phyloP scores from a whole-genome alignment of 2,888 invertebrate genomes.

The Amiota minor region DNA sequence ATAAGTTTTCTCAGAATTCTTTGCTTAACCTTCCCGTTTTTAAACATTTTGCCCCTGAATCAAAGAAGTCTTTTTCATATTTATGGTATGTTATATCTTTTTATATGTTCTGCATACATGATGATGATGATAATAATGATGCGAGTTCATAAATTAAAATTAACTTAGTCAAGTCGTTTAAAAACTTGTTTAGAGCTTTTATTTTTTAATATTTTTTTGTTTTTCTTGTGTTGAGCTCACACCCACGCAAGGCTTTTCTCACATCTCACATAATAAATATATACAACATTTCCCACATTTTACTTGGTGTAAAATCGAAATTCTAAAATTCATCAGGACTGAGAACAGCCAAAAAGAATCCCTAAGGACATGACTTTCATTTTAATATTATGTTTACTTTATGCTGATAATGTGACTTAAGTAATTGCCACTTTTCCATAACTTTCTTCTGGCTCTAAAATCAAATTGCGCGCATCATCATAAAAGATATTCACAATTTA shows the following conservation, averaged over 20 bases:
- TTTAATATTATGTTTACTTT: slow-evolving; percentile 13
- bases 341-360: neutral
- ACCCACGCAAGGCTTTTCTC: neutral
- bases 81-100: neutral
- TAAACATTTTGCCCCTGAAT: neutral
- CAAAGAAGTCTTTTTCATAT: neutral
- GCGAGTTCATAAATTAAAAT: slow-evolving; percentile 6
- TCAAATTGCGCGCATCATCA: no score
- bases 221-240: neutral
- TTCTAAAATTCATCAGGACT: neutral
- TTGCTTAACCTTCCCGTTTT: neutral
- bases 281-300: slow-evolving; percentile 7
- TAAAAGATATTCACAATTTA: no score
- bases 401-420: slow-evolving; percentile 16
- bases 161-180: neutral
- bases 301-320: neutral
- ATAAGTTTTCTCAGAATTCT: neutral
- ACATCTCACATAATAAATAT: slow-evolving; percentile 14
- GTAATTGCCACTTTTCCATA: slow-evolving; percentile 4
- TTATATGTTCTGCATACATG: neutral
- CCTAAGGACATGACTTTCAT: slow-evolving; percentile 23
- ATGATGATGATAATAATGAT: neutral
- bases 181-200: slow-evolving; percentile 7
- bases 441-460: no score
- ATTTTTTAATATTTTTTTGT: neutral